A percentile compares a stretch with the other conserved stretches of the same genome.
These are phyloP conservation scores for Oreonectes daqikongensis DNA, from an alignment of 2,797 vertebrate genomes.

Conservation along the genomic window DNA sequence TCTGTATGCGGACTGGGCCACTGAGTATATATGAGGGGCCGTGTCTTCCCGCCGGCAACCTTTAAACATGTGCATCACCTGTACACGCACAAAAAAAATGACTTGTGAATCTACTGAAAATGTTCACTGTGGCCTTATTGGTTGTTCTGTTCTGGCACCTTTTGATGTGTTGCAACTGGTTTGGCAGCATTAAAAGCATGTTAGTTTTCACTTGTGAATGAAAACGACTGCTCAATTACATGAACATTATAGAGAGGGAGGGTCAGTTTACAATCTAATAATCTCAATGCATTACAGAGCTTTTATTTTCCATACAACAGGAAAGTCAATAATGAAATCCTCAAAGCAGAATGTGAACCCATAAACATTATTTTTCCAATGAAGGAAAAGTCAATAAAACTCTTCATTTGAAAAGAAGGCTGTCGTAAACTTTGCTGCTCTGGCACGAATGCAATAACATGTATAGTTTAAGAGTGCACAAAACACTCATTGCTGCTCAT, in stretches of 20 bases:
- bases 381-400: slow-evolving; percentile 39
- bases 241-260: neutral
- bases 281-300: slow-evolving; percentile 10
- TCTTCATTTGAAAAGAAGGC: slow-evolving; percentile 36
- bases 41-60: slow-evolving; percentile 91
- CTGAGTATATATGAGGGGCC: slow-evolving; percentile 90
- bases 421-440: neutral
- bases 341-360: slow-evolving; percentile 19
- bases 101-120: neutral
- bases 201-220: neutral
- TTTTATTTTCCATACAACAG: slow-evolving; percentile 26
- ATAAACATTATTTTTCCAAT: slow-evolving; percentile 21
- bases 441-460: slow-evolving; percentile 1
- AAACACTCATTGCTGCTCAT: slow-evolving; percentile 27
- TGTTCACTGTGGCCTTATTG: neutral
- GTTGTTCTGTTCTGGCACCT: neutral
- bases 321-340: slow-evolving; percentile 33
- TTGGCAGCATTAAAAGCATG: neutral
- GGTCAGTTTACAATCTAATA: neutral
- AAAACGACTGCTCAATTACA: neutral
- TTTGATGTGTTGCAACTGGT: neutral
- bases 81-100: slow-evolving; percentile 2
- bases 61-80: slow-evolving; percentile 99
- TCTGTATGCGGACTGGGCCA: slow-evolving; percentile 92
- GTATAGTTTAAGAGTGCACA: slow-evolving; percentile 3